phyloP scores from a whole-genome alignment of 2,797 vertebrate genomes.

The Lateolabrax maculatus region DNA sequence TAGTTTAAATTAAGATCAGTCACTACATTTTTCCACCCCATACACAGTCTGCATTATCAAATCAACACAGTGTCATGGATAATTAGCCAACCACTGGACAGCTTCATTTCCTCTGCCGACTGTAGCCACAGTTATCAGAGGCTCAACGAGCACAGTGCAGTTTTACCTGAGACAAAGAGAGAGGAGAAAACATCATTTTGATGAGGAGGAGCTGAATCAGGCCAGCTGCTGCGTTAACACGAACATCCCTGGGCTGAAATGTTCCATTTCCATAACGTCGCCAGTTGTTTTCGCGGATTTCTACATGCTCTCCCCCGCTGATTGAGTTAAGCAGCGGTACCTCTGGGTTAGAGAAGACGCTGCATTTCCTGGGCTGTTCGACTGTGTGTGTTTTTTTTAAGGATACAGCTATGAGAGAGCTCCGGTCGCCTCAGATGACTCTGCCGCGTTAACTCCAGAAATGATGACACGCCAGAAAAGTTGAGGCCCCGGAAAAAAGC shows the following conservation, averaged over 20 bases:
- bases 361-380: conserved; percentile 51
- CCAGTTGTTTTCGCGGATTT: conserved; percentile 8
- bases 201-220: conserved; percentile 20
- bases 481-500: conserved; percentile 56
- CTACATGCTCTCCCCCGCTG: conserved; percentile 4
- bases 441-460: conserved; percentile 60
- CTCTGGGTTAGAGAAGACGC: conserved; percentile 33
- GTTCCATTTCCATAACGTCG: conserved; percentile 13
- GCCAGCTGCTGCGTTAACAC: conserved; percentile 9
- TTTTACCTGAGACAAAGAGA: conserved; percentile 69
- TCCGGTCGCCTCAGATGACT: conserved; percentile 49
- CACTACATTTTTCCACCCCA: neutral
- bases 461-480: conserved; percentile 72
- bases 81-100: neutral
- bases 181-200: conserved; percentile 70
- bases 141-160: too few relatives aligned
- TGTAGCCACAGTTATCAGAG: neutral
- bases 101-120: too few relatives aligned
- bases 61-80: neutral
- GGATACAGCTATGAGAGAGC: conserved; percentile 31
- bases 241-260: conserved; percentile 24
- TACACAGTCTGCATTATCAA: neutral
- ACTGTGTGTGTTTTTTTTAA: neutral
- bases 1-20: neutral
- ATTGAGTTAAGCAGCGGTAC: conserved; percentile 1